Base-by-base conservation (phyloP, 1,140 invertebrate species). In the Condylostylus longicornis region DNA sequence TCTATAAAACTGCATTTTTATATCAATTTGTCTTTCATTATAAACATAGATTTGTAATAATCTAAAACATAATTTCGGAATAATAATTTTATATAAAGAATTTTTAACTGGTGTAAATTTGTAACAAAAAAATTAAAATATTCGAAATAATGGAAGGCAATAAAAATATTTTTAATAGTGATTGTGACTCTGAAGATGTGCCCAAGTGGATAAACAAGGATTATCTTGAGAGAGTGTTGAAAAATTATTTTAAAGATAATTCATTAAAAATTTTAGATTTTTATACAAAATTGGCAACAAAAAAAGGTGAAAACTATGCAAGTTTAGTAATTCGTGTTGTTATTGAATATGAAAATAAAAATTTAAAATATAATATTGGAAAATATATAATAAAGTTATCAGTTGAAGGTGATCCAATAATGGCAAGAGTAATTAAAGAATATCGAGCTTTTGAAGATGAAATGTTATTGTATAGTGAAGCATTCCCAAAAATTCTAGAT, bases 251-350 rank as follows among this genome's bases (percentile, higher is more conserved):
- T 17, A 33, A 55, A 33, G 54, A 58, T 36, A 30, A 37, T 5
- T 31, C 34, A 0, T 43, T 58, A 0, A 36, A 19, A 5, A 35
- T 58, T 4, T 42, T 14, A 5, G 35, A 43, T n/a, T 14, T 55
- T 13, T 29, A 25, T 6, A 43, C 58, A 1, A 54, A 42, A n/a
- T 53, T 55, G 0, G 55, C 55, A 2, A 58, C 53, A 1, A 38
- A 47, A 25, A 59, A 59, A 30, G 56, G 56, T 3, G 56, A 59
- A n/a, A 59, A 59, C 20, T 59, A 59, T 38, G 52, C 56, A 14
- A 59, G 56, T 42, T 40, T 59, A 5, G 59, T 59, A 52, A 53
- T 49, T 8, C 49, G 56, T 3, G 46, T 57, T 0, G 40, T 42
- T 6, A 43, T 54, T 10, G 29, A 43, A 6, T 58, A 39, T 28